Conservation (phyloP, 1,140 invertebrate species). For the Sitophilus oryzae region DNA sequence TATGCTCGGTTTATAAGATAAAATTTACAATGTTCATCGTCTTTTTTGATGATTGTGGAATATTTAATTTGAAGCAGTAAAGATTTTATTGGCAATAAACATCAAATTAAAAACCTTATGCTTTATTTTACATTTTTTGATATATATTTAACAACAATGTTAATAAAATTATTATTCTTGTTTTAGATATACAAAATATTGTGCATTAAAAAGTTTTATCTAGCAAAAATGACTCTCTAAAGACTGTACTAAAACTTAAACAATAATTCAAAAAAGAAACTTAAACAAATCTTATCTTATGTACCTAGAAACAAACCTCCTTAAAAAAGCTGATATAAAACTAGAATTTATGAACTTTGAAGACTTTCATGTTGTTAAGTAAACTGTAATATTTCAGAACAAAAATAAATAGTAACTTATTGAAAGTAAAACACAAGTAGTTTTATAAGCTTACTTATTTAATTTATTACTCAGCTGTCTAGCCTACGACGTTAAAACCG, state of each 20-base stretch:
- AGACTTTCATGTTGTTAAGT: not conserved
- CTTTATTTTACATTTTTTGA: no score
- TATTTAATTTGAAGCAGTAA: no score
- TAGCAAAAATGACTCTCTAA: not conserved
- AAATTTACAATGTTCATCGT: no score
- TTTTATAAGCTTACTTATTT: not conserved
- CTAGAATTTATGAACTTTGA: not conserved
- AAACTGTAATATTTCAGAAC: not conserved
- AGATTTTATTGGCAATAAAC: no score
- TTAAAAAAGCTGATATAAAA: not conserved
- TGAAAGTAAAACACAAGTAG: not conserved
- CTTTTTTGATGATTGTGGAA: no score
- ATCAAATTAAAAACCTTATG: no score
- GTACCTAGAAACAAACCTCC: not conserved
- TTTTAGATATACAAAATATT: no score
- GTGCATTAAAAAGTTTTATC: not conserved
- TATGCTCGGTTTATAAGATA: no score
- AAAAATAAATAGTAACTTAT: not conserved
- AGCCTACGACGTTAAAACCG: not conserved
- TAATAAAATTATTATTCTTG: no score
- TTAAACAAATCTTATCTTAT: not conserved
- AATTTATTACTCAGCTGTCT: not conserved
- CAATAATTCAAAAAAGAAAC: not conserved
- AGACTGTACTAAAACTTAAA: not conserved
- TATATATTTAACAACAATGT: no score